Base-by-base conservation (phyloP, 2,888 invertebrate species). In the Laothoe populi region DNA sequence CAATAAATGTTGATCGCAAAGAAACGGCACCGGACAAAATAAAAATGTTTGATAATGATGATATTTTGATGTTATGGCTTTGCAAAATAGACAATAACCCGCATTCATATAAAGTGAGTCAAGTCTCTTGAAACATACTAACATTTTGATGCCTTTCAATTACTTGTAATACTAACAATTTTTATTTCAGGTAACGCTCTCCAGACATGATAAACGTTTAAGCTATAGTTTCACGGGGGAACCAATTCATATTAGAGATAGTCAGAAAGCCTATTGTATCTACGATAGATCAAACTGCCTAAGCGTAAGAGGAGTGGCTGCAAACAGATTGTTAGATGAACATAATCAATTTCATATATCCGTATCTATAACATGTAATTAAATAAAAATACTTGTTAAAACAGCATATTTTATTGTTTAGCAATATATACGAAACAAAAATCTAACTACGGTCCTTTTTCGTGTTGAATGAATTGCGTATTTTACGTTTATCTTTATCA, bases 401-500 rank as follows among this genome's bases (percentile, higher is more conserved):
- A 4, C 3, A 19, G 16, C 31, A 21, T 19, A 19, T 53, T 53
- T 31, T 53, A 53, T 35, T 53, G 19, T 35, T 0, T n/a, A n/a
- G n/a, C n/a, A 1, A 35, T 31, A 35, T 11, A 0, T 44, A 19
- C 44, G 16, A 42, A 49, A 31, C 4, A 26, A 10, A 3, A 53
- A 35, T 11, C 19, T 53, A 35, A 53, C 21, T 19, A 31, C 35
- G 10, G 10, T 19, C 19, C 4, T 16, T 53, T 4, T 19, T 35
- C 4, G 8, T 53, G 10, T 31, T 21, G 31, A 66, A 48, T 0
- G 67, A 64, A 61, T 76, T 73, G 5, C 83, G 79, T 45, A 73
- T 74, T 66, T 80, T 86, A 58, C 86, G 81, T 67, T 81, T 83
- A 11, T 82, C 77, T 66, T 83, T 84, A 45, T 84, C 81, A 23